These are phyloP conservation scores for Lepidocyrtoides sp. DNA, from an alignment of 2,888 invertebrate species.

Conservation along the genomic window DNA sequence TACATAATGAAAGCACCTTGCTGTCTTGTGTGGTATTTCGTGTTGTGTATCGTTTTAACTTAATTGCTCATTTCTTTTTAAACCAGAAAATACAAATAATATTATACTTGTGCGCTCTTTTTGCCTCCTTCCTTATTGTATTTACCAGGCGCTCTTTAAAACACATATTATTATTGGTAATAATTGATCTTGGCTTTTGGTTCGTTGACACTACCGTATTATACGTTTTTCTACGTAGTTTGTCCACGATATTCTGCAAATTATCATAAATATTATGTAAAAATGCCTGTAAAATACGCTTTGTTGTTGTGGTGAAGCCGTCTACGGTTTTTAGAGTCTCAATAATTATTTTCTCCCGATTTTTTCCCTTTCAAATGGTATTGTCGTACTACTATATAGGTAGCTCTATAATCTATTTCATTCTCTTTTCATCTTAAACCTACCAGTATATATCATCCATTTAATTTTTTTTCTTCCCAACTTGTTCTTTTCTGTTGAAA, in stretches of 20 bases:
- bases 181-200: neutral
- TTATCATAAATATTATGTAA: too few species aligned
- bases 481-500: too few species aligned
- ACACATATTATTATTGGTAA: neutral
- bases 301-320: slow-evolving; percentile 43
- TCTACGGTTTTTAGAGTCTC: neutral
- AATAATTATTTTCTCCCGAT: too few species aligned
- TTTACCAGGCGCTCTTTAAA: neutral
- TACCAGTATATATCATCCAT: too few species aligned
- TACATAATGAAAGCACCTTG: neutral
- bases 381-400: too few species aligned
- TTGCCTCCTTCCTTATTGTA: neutral
- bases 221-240: too few species aligned
- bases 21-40: neutral
- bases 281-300: slow-evolving; percentile 48
- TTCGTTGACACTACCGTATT: neutral
- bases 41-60: neutral
- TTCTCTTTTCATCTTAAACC: too few species aligned
- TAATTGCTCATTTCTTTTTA: too few species aligned
- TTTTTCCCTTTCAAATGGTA: too few species aligned
- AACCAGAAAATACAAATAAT: neutral
- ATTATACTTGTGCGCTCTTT: neutral
- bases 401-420: too few species aligned
- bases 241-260: too few species aligned
- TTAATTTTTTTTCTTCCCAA: too few species aligned